Base-by-base conservation (phyloP, 2,888 invertebrate genomes). In the Autographa gamma region DNA sequence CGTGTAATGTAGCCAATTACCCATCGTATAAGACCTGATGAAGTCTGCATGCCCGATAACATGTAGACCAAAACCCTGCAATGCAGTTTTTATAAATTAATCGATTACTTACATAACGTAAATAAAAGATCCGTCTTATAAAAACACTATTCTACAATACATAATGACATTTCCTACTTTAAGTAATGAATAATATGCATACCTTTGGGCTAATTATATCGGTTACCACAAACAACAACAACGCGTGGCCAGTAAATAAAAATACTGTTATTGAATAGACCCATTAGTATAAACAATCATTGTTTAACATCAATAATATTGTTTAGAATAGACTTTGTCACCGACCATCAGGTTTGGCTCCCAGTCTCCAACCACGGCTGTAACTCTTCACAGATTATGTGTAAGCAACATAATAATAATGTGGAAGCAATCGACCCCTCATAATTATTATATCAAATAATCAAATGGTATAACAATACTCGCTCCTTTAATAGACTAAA, bases 251-350 rank as follows among this genome's bases (percentile, higher is more conserved):
- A 34, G 38, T 38, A 34, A 18, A n/a, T 25, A 58, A 58, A 43
- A 59, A 63, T 18, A 56, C 38, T 54, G 43, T 58, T 43, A 18
- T 2, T 63, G 32, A 54, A 34, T 54, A 32, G 34, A 19, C 32
- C n/a, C 7, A 52, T 31, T 6, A 14, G 2, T 18, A 38, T 54
- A 63, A 63, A 34, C 54, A 63, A 38, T 18, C 16, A 63, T 54
- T 63, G 54, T 63, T 19, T 13, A 52, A 18, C 31, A 38, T 38
- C 54, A 34, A 63, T 63, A 63, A 63, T 63, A 63, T 52, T 32
- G 52, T 63, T 63, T 52, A 13, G 32, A 63, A 11, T 18, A 38
- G 9, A 14, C 54, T 34, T 56, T 56, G 54, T 63, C 11, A n/a
- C 43, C 61, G 11, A 25, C 8, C 13, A 14, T 13, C 9, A 6